Percentiles rank a stretch among this genome's conserved stretches.
phyloP scores from a whole-genome alignment of 2,888 invertebrate species.

The Oscheius sp. region DNA sequence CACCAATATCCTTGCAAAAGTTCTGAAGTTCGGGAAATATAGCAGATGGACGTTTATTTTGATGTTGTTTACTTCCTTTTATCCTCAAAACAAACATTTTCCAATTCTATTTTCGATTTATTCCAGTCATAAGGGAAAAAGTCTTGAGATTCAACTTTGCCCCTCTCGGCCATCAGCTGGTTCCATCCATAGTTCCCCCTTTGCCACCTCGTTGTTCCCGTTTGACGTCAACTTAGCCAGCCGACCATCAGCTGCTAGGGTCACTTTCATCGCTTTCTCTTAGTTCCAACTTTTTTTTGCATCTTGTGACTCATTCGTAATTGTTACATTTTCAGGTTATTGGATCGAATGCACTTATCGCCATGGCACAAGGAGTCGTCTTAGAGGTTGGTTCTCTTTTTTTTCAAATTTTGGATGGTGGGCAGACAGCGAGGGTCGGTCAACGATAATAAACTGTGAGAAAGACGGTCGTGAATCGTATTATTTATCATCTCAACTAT shows the following conservation, averaged over 20 bases:
- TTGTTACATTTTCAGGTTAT: slow-evolving; percentile 14
- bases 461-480: too few relatives aligned
- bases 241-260: slow-evolving; percentile 32
- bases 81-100: too few relatives aligned
- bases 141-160: too few relatives aligned
- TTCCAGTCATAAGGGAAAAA: too few relatives aligned
- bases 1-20: too few relatives aligned
- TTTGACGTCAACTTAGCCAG: slow-evolving; percentile 33
- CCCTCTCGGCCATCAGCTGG: neutral
- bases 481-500: too few relatives aligned
- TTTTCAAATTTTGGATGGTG: too few relatives aligned
- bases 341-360: neutral
- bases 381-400: slow-evolving; percentile 4
- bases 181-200: neutral
- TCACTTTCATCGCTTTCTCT: neutral
- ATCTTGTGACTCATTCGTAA: neutral
- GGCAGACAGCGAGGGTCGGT: neutral
- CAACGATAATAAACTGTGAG: too few relatives aligned
- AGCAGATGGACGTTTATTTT: too few relatives aligned
- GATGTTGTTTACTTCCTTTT: too few relatives aligned
- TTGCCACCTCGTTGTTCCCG: slow-evolving; percentile 5
- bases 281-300: neutral
- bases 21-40: too few relatives aligned
- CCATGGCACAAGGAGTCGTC: slow-evolving; percentile 31
- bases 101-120: too few relatives aligned